Conservation (phyloP, 2,888 invertebrate genomes). For the Rhamnusium bicolor region DNA sequence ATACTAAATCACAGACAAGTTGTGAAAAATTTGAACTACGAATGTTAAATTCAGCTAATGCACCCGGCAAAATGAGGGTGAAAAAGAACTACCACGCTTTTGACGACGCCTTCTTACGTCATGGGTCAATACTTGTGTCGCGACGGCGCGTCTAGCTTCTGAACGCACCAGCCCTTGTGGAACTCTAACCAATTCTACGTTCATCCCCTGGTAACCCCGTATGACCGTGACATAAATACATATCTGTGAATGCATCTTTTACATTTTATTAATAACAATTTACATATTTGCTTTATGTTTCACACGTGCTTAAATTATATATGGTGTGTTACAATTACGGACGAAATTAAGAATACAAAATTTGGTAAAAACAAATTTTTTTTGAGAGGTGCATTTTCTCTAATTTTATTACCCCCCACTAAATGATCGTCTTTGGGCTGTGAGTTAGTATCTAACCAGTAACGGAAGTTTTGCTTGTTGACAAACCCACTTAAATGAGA, state of each 20-base stretch:
- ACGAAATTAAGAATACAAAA: too few species aligned
- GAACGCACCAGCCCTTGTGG: neutral
- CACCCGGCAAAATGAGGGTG: constrained; percentile 46
- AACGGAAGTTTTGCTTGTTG: too few species aligned
- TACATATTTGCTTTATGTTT: too few species aligned
- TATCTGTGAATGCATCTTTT: neutral
- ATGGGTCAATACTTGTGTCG: constrained; percentile 70
- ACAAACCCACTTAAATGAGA: too few species aligned
- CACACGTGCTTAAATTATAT: too few species aligned
- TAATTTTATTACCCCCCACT: too few species aligned
- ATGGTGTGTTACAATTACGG: too few species aligned
- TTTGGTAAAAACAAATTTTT: too few species aligned
- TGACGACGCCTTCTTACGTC: constrained; percentile 71
- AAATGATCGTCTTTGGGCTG: too few species aligned
- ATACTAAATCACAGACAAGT: constrained; percentile 24
- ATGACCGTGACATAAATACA: constrained; percentile 4
- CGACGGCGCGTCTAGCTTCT: constrained; percentile 67
- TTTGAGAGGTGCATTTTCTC: too few species aligned
- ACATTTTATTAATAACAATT: too few species aligned
- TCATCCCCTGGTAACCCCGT: neutral
- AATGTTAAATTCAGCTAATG: constrained; percentile 36
- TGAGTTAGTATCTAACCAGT: too few species aligned
- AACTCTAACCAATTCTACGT: neutral
- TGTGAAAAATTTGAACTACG: constrained; percentile 15
- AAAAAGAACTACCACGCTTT: constrained; percentile 57